phyloP scores from a whole-genome alignment of 2,113 vertebrate genomes.

The Sialia sialis region DNA sequence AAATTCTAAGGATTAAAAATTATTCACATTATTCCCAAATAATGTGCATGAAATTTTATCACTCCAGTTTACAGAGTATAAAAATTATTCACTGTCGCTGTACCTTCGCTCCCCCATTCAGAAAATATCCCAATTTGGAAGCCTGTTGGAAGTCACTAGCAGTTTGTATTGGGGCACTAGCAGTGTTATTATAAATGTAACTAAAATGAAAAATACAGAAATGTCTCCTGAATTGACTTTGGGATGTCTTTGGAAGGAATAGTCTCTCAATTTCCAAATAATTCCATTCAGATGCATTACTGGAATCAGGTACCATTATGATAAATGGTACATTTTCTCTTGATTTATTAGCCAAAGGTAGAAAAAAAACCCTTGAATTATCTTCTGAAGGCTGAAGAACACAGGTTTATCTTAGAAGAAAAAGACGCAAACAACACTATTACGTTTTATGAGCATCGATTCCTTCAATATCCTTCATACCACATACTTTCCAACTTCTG shows the following conservation, averaged over 20 bases:
- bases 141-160: background rate
- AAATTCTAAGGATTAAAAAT: background rate
- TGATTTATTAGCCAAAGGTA: background rate
- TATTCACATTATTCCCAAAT: fast-evolving
- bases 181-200: background rate
- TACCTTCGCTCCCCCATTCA: background rate
- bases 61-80: background rate
- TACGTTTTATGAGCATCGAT: background rate
- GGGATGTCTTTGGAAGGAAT: background rate
- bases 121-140: background rate
- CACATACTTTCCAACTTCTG: background rate
- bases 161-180: background rate
- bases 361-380: background rate
- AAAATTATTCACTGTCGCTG: background rate
- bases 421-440: fast-evolving
- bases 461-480: background rate
- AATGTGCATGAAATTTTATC: background rate
- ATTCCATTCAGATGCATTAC: background rate
- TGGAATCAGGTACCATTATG: background rate
- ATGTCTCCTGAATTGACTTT: background rate
- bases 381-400: constrained; percentile 20
- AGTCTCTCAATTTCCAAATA: background rate
- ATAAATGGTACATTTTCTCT: background rate
- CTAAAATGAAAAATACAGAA: background rate
- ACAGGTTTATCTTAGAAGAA: background rate